These are phyloP conservation scores for Carpatolechia fugitivella DNA, from an alignment of 2,888 invertebrate species.

Conservation along the genomic window DNA sequence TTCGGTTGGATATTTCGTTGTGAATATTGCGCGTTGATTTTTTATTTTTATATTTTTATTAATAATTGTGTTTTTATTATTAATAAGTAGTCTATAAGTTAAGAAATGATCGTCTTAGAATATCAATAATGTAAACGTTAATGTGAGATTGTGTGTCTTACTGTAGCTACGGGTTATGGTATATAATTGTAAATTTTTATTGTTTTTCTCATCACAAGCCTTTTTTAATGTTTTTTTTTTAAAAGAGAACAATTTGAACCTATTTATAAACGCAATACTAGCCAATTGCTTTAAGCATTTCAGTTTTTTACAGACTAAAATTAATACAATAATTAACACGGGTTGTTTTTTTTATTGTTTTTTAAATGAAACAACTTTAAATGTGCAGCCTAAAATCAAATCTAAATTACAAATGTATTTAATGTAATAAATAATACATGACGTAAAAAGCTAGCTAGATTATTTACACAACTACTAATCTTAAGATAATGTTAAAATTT, in stretches of 20 bases:
- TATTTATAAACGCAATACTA: no score
- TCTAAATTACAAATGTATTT: no score
- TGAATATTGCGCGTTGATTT: not conserved
- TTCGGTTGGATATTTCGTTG: not conserved
- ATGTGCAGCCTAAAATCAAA: no score
- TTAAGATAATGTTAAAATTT: no score
- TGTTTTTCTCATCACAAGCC: not conserved
- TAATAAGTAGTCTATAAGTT: not conserved
- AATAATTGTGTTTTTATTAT: not conserved
- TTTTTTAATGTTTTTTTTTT: not conserved
- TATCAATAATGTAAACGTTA: not conserved
- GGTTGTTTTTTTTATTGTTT: no score
- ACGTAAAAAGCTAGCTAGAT: no score
- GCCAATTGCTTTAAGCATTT: not conserved
- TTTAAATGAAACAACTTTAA: no score
- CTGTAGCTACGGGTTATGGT: not conserved
- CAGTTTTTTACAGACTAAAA: not conserved
- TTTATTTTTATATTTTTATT: not conserved
- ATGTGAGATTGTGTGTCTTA: slow-evolving; percentile 4
- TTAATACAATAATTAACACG: not conserved
- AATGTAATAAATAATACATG: no score
- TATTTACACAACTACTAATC: slow-evolving; percentile 1
- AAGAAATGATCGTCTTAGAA: not conserved
- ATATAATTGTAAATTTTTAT: not conserved
- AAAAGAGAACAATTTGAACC: no score